Evolutionary conservation across 1,140 invertebrate genomes (phyloP).

Genomic region (Drosophila watanabei): DNA sequence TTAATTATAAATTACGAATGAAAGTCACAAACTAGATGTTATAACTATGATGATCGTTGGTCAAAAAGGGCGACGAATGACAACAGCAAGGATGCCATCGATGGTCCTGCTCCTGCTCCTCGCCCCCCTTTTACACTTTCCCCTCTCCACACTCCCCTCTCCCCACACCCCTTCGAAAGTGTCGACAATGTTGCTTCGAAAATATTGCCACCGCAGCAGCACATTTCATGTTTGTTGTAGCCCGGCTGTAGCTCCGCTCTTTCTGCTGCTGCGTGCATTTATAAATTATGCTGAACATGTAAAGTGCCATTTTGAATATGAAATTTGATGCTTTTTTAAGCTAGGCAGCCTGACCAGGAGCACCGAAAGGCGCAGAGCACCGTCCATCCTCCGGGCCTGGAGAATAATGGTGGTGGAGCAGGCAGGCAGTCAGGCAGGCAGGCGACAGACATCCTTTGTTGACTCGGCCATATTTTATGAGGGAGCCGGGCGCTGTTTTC

Average conservation of each 20-base stretch:
- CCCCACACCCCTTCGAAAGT: slow-evolving; percentile 31
- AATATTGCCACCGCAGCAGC: slow-evolving; percentile 80
- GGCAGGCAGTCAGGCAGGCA: too few species aligned
- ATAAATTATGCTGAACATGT: slow-evolving; percentile 85
- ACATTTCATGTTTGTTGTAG: slow-evolving; percentile 76
- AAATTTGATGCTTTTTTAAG: slow-evolving; percentile 86
- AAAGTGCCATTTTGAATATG: slow-evolving; percentile 86
- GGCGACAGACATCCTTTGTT: slow-evolving; percentile 44
- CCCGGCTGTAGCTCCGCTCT: slow-evolving; percentile 22
- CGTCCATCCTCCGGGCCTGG: background rate
- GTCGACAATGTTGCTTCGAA: slow-evolving; percentile 81
- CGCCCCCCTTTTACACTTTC: too few species aligned
- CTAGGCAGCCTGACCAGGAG: slow-evolving; percentile 52
- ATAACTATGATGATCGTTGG: background rate
- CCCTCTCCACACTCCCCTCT: background rate
- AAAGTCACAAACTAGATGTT: background rate
- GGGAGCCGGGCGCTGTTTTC: slow-evolving; percentile 23
- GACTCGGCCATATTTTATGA: slow-evolving; percentile 69
- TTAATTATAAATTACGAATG: background rate
- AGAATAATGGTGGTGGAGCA: background rate
- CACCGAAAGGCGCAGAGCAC: slow-evolving; percentile 3
- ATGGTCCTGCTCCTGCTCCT: slow-evolving; percentile 36
- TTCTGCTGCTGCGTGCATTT: slow-evolving; percentile 71
- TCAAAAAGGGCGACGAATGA: slow-evolving; percentile 5
- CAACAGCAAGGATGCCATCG: slow-evolving; percentile 54